A percentile compares a stretch with the other conserved stretches of the same genome.
Conservation (phyloP, 2,797 vertebrate species). For the Siniperca scherzeri region DNA sequence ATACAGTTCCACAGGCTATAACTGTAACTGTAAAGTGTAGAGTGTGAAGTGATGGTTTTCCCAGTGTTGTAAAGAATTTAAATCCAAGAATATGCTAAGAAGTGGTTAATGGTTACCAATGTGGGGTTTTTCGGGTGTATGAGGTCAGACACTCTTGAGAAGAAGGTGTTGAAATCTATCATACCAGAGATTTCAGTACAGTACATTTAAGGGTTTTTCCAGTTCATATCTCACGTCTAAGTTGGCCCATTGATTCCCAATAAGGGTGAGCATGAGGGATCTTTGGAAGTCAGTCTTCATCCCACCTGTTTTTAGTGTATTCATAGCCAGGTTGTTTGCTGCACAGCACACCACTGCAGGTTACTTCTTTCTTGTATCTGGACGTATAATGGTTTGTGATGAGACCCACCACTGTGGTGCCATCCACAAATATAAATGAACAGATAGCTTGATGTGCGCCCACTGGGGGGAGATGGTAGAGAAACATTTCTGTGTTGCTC, state of each 20-base stretch:
- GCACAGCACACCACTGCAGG: background rate
- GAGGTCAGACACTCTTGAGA: background rate
- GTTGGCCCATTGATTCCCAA: background rate
- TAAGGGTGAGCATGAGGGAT: background rate
- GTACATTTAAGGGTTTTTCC: background rate
- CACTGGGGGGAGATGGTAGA: background rate
- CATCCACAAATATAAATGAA: slow-evolving; percentile 13
- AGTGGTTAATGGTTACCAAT: background rate
- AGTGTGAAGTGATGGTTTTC: background rate
- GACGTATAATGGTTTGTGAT: background rate
- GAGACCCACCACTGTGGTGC: slow-evolving; percentile 1
- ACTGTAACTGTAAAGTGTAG: too few relatives aligned
- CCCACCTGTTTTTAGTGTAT: background rate
- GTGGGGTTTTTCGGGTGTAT: background rate
- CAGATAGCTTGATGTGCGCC: slow-evolving; percentile 15
- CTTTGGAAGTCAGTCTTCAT: slow-evolving; percentile 3
- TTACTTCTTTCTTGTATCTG: slow-evolving; percentile 10
- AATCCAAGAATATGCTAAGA: background rate
- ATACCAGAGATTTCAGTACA: background rate
- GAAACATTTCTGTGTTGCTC: slow-evolving; percentile 24
- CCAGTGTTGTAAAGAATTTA: background rate
- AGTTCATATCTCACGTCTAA: background rate
- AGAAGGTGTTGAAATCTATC: background rate
- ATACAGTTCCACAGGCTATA: background rate
- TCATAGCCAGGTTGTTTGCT: slow-evolving; percentile 3